Conservation (phyloP, 2,888 invertebrate genomes). For the Drosophila fulvimacula region DNA sequence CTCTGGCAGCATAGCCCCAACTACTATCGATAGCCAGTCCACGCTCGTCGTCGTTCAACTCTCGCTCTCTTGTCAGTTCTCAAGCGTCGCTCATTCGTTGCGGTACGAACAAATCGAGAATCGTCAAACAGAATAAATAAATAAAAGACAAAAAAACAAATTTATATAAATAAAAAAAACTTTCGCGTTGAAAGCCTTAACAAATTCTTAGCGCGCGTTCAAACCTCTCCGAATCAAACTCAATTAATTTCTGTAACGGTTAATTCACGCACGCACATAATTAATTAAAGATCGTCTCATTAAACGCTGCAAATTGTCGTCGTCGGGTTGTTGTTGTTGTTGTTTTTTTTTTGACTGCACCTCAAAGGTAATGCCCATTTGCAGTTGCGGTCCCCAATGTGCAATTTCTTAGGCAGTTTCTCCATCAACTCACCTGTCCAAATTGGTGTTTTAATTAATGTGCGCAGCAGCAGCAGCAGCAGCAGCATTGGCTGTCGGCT, state of each 20-base stretch:
- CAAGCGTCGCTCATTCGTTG: slow-evolving; percentile 68
- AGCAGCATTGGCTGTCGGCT: neutral
- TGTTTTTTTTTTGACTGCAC: no score
- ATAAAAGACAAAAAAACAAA: slow-evolving; percentile 2
- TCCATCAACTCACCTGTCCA: slow-evolving; percentile 21
- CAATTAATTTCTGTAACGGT: slow-evolving; percentile 50
- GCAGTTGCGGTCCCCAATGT: slow-evolving; percentile 65
- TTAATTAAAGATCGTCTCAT: slow-evolving; percentile 29
- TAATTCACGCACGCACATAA: slow-evolving; percentile 30
- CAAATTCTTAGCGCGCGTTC: slow-evolving; percentile 42
- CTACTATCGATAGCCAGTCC: slow-evolving; percentile 68
- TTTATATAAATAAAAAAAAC: neutral
- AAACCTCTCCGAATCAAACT: no score
- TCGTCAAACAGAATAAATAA: slow-evolving; percentile 6
- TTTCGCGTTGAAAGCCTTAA: neutral
- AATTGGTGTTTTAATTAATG: slow-evolving; percentile 69
- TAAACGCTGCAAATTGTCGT: slow-evolving; percentile 62
- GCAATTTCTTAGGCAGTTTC: slow-evolving; percentile 54
- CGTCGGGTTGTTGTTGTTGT: no score
- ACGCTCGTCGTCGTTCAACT: slow-evolving; percentile 38
- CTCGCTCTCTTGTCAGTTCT: slow-evolving; percentile 57
- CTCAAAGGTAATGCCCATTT: slow-evolving; percentile 69
- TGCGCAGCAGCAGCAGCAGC: neutral
- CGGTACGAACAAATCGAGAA: slow-evolving; percentile 33
- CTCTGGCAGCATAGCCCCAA: slow-evolving; percentile 40